These are phyloP conservation scores for Lycaon pictus DNA, from an alignment of 2,113 vertebrate species.

Conservation along the genomic window DNA sequence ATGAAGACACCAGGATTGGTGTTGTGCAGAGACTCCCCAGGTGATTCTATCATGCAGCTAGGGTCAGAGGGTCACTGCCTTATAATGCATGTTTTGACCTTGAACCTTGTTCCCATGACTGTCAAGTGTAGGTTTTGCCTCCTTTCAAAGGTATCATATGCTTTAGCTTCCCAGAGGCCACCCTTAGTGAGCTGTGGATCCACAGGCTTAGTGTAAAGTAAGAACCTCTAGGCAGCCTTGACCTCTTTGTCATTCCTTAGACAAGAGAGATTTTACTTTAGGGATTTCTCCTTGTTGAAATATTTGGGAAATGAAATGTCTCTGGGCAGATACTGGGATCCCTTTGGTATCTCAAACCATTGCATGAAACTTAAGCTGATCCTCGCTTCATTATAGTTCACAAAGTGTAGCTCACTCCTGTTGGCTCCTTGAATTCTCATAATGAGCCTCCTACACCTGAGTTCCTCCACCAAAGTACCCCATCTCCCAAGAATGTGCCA, in stretches of 20 bases:
- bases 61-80: not conserved
- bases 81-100: not conserved
- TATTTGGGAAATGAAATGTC: not conserved
- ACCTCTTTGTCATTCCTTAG: not conserved
- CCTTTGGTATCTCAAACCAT: not conserved
- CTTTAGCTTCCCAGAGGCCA: not conserved
- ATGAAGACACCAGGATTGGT: not conserved
- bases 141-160: not conserved
- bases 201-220: not conserved
- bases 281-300: not conserved
- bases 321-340: not conserved
- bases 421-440: not conserved
- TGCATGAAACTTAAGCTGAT: too few species aligned
- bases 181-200: not conserved
- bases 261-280: not conserved
- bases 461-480: not conserved
- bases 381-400: not conserved
- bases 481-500: not conserved
- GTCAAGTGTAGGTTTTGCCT: not conserved
- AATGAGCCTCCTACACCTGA: not conserved
- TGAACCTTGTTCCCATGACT: not conserved
- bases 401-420: not conserved
- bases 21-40: not conserved
- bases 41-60: not conserved
- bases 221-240: not conserved